These are phyloP conservation scores for Alloplasta piceator DNA, from an alignment of 2,888 invertebrate species.

Conservation along the genomic window DNA sequence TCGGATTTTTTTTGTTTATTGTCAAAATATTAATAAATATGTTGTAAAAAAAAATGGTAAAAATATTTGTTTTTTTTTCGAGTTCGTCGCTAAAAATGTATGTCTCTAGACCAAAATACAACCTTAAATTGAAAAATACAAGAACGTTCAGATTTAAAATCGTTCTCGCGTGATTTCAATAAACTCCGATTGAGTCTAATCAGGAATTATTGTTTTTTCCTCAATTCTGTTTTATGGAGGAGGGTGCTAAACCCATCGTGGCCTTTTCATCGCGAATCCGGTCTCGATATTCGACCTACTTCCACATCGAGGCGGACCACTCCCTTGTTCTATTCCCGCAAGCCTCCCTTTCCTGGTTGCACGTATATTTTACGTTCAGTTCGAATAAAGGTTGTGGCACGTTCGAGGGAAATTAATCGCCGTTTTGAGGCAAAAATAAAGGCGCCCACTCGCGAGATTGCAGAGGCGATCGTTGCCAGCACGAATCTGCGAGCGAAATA, in stretches of 20 bases:
- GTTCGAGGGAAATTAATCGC: constrained; percentile 52
- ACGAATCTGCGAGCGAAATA: constrained; percentile 45
- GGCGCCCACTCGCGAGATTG: constrained; percentile 29
- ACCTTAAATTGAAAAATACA: background rate
- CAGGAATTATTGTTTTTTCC: constrained; percentile 7
- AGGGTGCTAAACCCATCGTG: constrained; percentile 86
- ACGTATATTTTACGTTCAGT: constrained; percentile 16
- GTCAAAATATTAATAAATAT: no score
- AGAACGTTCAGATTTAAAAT: background rate
- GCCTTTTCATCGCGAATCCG: constrained; percentile 84
- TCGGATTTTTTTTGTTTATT: no score
- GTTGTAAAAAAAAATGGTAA: no score
- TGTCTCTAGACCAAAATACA: no score
- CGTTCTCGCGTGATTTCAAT: constrained; percentile 19
- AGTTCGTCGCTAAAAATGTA: no score
- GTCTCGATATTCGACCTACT: constrained; percentile 73
- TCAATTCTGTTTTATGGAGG: constrained; percentile 10
- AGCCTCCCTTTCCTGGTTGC: background rate
- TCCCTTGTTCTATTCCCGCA: constrained; percentile 64
- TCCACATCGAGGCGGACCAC: constrained; percentile 70
- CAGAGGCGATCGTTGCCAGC: constrained; percentile 8
- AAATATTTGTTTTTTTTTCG: no score
- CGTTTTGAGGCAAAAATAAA: constrained; percentile 29
- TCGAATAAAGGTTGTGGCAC: constrained; percentile 33
- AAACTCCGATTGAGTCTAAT: constrained; percentile 33